These are phyloP conservation scores for Brienomyrus brachyistius DNA, from an alignment of 2,113 vertebrate species.

Conservation along the genomic window DNA sequence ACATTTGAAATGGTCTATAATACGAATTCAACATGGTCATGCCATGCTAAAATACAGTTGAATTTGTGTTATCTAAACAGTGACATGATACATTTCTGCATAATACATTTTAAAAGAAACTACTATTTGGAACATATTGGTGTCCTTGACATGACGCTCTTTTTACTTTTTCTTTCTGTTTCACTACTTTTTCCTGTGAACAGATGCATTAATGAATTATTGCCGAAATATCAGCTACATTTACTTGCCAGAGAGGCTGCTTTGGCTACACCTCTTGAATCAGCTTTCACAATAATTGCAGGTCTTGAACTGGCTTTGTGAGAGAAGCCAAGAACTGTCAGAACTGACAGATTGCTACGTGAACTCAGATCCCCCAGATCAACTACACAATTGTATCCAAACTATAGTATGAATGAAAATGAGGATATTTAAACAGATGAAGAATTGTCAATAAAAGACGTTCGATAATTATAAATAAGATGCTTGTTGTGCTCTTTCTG, in stretches of 20 bases:
- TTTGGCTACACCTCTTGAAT: slow-evolving; percentile 17
- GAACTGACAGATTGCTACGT: neutral
- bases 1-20: neutral
- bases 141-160: neutral
- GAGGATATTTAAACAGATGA: neutral
- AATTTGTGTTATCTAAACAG: neutral
- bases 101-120: neutral
- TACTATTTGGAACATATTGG: neutral
- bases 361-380: neutral
- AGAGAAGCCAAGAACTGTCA: neutral
- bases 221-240: neutral
- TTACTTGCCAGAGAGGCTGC: neutral
- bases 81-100: neutral
- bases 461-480: neutral
- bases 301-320: neutral
- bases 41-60: neutral
- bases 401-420: neutral
- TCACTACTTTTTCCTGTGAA: neutral
- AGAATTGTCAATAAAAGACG: neutral
- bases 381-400: neutral
- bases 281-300: neutral
- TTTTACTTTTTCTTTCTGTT: slow-evolving; percentile 19
- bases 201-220: slow-evolving; percentile 18
- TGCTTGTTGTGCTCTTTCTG: neutral
- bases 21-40: slow-evolving; percentile 2